phyloP scores from a whole-genome alignment of 1,140 invertebrate genomes.

The Euglossa dilemma region DNA sequence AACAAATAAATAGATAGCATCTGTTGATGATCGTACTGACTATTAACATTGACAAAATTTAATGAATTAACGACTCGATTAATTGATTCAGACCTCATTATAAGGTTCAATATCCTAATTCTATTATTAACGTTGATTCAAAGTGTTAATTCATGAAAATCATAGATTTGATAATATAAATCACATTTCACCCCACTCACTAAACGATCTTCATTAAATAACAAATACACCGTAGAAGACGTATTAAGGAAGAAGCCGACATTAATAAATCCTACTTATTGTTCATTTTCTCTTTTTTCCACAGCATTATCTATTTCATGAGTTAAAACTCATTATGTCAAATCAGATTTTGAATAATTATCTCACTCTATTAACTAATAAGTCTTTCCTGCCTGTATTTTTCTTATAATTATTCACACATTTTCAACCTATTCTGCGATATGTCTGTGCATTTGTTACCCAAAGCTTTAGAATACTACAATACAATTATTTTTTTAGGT shows the following conservation, averaged over 20 bases:
- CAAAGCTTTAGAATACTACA: constrained; percentile 64
- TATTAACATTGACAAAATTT: constrained; percentile 79
- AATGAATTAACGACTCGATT: constrained; percentile 65
- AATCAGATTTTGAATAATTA: constrained; percentile 63
- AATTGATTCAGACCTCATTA: constrained; percentile 57
- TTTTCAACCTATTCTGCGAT: constrained; percentile 63
- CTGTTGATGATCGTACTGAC: constrained; percentile 78
- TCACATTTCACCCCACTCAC: constrained; percentile 72
- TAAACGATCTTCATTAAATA: constrained; percentile 77
- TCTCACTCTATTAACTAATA: constrained; percentile 49
- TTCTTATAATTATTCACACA: constrained; percentile 65
- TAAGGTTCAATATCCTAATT: constrained; percentile 52
- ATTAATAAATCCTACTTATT: constrained; percentile 69
- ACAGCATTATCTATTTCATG: constrained; percentile 54
- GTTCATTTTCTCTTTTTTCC: constrained; percentile 52
- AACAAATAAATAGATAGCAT: constrained; percentile 82
- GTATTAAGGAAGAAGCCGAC: constrained; percentile 74
- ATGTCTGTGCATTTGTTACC: constrained; percentile 67
- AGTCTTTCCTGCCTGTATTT: constrained; percentile 58
- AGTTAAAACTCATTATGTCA: constrained; percentile 42
- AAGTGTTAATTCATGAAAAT: constrained; percentile 67
- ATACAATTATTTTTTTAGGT: constrained; percentile 68
- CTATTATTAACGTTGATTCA: constrained; percentile 51
- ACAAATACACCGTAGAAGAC: constrained; percentile 78
- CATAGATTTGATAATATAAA: constrained; percentile 68